Percentiles rank a stretch among this genome's conserved stretches.
Evolutionary conservation across 2,888 invertebrate genomes (phyloP).

Genomic region (Rotaria socialis): DNA sequence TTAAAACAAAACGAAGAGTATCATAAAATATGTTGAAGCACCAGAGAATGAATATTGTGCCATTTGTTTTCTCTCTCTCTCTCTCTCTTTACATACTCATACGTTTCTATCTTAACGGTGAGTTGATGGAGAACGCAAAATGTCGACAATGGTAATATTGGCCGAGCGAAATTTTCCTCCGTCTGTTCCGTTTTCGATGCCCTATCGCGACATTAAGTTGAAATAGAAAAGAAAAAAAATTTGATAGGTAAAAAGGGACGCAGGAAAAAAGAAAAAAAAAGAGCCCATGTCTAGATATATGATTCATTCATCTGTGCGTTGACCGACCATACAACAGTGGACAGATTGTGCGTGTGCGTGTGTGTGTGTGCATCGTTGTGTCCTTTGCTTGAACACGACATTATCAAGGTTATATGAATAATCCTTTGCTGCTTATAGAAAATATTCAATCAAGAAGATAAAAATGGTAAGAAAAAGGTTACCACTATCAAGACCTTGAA

Average conservation of each 20-base stretch:
- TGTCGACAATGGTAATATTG: not conserved
- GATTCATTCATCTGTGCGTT: slow-evolving; percentile 1
- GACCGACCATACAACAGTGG: not conserved
- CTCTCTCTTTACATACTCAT: not conserved
- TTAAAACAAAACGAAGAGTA: not conserved
- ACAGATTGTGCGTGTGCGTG: not conserved
- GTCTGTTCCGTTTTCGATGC: slow-evolving; percentile 8
- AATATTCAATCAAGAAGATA: not conserved
- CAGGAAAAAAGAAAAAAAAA: not conserved
- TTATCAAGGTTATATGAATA: slow-evolving; percentile 14
- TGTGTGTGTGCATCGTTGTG: not conserved
- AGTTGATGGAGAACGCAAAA: slow-evolving; percentile 7
- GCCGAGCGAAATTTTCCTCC: not conserved
- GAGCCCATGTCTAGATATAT: not conserved
- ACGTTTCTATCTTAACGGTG: not conserved
- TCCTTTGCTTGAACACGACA: slow-evolving; percentile 9
- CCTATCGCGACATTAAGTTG: not conserved
- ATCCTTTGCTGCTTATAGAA: not conserved
- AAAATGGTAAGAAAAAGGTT: not conserved
- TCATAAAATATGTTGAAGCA: not conserved
- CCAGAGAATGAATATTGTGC: not conserved
- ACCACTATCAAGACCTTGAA: not conserved
- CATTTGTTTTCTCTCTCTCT: not conserved
- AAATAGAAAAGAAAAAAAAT: not conserved
- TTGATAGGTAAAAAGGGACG: not conserved